Conservation (phyloP, 2,888 invertebrate species). For the Agriopis leucophaearia region DNA sequence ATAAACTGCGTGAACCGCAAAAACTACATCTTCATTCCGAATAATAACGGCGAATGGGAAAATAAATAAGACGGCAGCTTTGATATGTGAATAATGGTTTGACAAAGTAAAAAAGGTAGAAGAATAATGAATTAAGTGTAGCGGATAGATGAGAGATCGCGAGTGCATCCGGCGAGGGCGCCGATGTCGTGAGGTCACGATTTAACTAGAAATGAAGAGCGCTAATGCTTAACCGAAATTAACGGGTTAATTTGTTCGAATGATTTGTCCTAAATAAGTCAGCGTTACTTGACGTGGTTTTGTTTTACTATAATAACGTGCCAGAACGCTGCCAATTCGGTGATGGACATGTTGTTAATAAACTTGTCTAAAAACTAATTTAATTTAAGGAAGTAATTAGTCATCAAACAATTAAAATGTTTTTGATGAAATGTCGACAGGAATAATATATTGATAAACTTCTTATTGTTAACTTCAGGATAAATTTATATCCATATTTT, state of each 20-base stretch:
- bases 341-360: slow-evolving; percentile 24
- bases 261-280: slow-evolving; percentile 32
- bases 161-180: slow-evolving; percentile 60
- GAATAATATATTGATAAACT: no score
- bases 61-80: slow-evolving; percentile 74
- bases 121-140: slow-evolving; percentile 57
- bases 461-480: no score
- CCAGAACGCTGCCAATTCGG: not conserved
- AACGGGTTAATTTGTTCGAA: slow-evolving; percentile 38
- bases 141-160: slow-evolving; percentile 53
- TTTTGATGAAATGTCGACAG: not conserved
- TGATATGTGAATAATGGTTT: slow-evolving; percentile 73
- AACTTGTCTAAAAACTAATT: slow-evolving; percentile 5
- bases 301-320: slow-evolving; percentile 3
- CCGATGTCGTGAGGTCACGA: slow-evolving; percentile 44
- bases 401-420: not conserved
- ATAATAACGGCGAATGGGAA: slow-evolving; percentile 73
- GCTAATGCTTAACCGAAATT: slow-evolving; percentile 36
- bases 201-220: slow-evolving; percentile 39
- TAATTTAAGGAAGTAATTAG: not conserved
- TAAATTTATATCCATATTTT: no score
- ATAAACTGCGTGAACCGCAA: slow-evolving; percentile 69
- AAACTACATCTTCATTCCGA: slow-evolving; percentile 76
- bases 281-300: slow-evolving; percentile 13
- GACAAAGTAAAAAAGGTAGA: slow-evolving; percentile 54